Conservation (phyloP, 2,888 invertebrate genomes). For the Acanthosepion esculentum region DNA sequence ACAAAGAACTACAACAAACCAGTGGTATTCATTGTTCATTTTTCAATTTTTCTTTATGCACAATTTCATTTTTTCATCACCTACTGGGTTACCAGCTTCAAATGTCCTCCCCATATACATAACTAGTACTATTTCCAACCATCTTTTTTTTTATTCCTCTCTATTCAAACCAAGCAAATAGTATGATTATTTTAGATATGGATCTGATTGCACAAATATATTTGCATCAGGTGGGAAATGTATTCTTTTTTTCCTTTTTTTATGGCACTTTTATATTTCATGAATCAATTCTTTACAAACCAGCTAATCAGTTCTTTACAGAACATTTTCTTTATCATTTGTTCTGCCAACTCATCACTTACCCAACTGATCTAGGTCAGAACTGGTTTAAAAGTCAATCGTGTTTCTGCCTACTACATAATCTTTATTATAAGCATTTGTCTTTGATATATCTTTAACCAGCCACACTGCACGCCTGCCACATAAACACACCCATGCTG, state of each 20-base stretch:
- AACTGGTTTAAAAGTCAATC: not conserved
- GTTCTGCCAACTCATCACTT: constrained; percentile 33
- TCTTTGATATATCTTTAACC: not conserved
- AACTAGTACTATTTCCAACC: not conserved
- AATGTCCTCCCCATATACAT: not conserved
- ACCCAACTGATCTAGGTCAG: constrained; percentile 5
- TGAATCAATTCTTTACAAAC: not conserved
- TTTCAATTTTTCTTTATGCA: not conserved
- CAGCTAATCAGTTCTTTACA: not conserved
- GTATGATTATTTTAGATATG: not conserved
- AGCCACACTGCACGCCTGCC: too few relatives aligned
- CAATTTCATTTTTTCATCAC: not conserved
- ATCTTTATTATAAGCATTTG: not conserved
- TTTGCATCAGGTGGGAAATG: not conserved
- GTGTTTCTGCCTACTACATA: not conserved
- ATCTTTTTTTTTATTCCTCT: not conserved
- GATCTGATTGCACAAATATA: not conserved
- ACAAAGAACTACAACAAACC: not conserved
- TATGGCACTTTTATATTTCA: not conserved
- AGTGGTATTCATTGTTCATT: not conserved
- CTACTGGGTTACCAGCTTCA: not conserved
- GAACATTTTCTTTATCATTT: not conserved
- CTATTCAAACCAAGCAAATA: not conserved
- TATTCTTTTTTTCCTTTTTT: not conserved
- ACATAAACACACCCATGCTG: not conserved